These are phyloP conservation scores for Potamarius usumacintae DNA, from an alignment of 2,113 vertebrate species.

Conservation along the genomic window DNA sequence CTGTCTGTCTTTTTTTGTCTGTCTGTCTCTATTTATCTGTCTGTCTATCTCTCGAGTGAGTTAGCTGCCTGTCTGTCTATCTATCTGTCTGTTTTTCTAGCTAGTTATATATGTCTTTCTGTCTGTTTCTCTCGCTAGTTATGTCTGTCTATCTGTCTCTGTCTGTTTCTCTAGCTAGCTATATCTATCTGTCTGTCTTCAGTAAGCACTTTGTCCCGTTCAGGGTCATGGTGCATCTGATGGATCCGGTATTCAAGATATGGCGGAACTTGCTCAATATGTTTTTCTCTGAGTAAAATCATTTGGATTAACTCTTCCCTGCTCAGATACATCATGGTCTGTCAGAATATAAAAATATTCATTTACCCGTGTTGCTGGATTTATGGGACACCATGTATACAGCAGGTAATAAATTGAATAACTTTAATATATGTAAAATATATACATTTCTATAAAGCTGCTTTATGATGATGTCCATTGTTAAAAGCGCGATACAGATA, in stretches of 20 bases:
- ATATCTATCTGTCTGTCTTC: background rate
- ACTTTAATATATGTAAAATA: too few species aligned
- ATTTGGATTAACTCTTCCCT: background rate
- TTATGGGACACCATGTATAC: background rate
- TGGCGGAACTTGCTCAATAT: background rate
- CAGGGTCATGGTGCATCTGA: background rate
- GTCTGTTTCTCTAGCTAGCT: background rate
- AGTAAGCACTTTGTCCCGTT: background rate
- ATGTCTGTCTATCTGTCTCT: background rate
- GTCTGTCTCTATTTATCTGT: too few species aligned
- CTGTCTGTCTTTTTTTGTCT: too few species aligned
- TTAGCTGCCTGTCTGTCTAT: background rate
- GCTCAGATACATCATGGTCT: background rate
- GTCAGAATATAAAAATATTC: background rate
- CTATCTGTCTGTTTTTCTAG: background rate
- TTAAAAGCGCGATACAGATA: too few species aligned
- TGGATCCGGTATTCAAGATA: background rate
- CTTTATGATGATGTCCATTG: too few species aligned
- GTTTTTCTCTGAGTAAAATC: background rate
- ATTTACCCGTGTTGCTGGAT: background rate
- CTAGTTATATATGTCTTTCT: background rate
- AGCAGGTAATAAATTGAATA: too few species aligned
- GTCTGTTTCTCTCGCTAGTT: background rate
- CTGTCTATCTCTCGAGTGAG: too few species aligned
- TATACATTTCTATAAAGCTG: too few species aligned